These are phyloP conservation scores for Adoxophyes honmai DNA, from an alignment of 1,140 invertebrate species.

Conservation along the genomic window DNA sequence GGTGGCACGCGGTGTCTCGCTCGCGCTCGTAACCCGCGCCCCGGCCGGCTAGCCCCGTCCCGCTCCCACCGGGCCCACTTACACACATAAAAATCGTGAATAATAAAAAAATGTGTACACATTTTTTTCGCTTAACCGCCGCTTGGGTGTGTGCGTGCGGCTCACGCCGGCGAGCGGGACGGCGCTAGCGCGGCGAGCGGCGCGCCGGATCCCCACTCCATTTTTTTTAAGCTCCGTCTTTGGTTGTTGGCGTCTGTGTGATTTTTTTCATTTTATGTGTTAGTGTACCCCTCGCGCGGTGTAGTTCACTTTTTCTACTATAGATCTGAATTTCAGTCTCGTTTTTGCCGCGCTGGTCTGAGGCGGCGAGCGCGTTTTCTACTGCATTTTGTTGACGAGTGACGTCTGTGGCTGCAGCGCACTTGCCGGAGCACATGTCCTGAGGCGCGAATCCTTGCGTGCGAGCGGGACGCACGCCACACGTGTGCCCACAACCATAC, in stretches of 20 bases:
- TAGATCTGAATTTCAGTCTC: slow-evolving; percentile 77
- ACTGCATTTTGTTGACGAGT: slow-evolving; percentile 58
- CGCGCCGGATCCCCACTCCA: slow-evolving; percentile 55
- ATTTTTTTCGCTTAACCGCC: slow-evolving; percentile 75
- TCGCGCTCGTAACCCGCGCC: slow-evolving; percentile 25
- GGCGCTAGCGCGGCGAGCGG: slow-evolving; percentile 41
- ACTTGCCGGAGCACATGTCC: slow-evolving; percentile 49
- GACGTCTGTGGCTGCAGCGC: slow-evolving; percentile 29
- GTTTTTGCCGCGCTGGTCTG: slow-evolving; percentile 75
- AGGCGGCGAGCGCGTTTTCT: slow-evolving; percentile 68
- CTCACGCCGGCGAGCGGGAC: slow-evolving; percentile 64
- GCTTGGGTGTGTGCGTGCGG: slow-evolving; percentile 60
- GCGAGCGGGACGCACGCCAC: slow-evolving; percentile 58
- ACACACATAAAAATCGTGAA: slow-evolving; percentile 77
- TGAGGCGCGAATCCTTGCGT: slow-evolving; percentile 59
- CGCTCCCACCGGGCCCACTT: slow-evolving; percentile 67
- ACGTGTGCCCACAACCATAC: slow-evolving; percentile 66
- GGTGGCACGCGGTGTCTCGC: slow-evolving; percentile 54
- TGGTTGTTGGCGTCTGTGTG: slow-evolving; percentile 68
- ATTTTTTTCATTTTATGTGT: slow-evolving; percentile 76
- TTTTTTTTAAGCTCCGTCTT: slow-evolving; percentile 69
- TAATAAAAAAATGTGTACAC: slow-evolving; percentile 77
- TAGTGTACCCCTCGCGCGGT: slow-evolving; percentile 74
- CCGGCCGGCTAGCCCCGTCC: slow-evolving; percentile 38
- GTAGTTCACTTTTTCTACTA: slow-evolving; percentile 78